phyloP scores from a whole-genome alignment of 2,113 vertebrate species.

The Xiphias gladius region DNA sequence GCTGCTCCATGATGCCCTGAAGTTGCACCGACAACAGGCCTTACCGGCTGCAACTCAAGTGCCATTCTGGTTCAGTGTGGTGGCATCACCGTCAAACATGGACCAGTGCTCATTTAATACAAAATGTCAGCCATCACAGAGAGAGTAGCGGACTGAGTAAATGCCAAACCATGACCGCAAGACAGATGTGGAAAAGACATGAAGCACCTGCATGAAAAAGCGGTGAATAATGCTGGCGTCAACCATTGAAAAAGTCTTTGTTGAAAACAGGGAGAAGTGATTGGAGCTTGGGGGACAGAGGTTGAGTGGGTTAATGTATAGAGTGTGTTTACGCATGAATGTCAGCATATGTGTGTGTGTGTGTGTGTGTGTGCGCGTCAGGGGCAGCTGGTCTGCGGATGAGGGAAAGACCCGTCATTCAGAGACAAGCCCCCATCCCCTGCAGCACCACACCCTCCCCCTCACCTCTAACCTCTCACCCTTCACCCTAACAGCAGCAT shows the following conservation, averaged over 20 bases:
- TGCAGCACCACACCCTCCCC: slow-evolving; percentile 46
- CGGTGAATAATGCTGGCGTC: slow-evolving; percentile 47
- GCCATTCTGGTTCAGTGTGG: slow-evolving; percentile 20
- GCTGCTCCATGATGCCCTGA: slow-evolving; percentile 18
- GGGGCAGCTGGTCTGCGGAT: slow-evolving; percentile 76
- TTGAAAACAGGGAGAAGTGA: slow-evolving; percentile 55
- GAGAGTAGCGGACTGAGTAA: slow-evolving; percentile 29
- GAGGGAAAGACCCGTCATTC: slow-evolving; percentile 66
- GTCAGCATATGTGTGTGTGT: slow-evolving; percentile 54
- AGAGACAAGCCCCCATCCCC: slow-evolving; percentile 48
- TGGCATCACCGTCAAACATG: slow-evolving; percentile 38
- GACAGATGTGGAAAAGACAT: slow-evolving; percentile 54
- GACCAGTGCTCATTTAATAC: slow-evolving; percentile 11
- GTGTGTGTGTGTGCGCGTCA: slow-evolving; percentile 50
- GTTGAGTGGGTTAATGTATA: slow-evolving; percentile 72
- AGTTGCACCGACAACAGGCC: slow-evolving; percentile 17
- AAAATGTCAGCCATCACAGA: slow-evolving; percentile 36
- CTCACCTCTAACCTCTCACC: slow-evolving; percentile 74
- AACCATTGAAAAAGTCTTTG: slow-evolving; percentile 57
- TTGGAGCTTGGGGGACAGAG: slow-evolving; percentile 47
- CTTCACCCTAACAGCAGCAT: slow-evolving; percentile 73
- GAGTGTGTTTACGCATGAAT: slow-evolving; percentile 73
- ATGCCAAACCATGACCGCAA: slow-evolving; percentile 54
- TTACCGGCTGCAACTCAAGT: slow-evolving; percentile 14
- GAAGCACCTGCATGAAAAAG: slow-evolving; percentile 64